Conservation (phyloP, 2,888 invertebrate species). For the Drosophila anomalipes region DNA sequence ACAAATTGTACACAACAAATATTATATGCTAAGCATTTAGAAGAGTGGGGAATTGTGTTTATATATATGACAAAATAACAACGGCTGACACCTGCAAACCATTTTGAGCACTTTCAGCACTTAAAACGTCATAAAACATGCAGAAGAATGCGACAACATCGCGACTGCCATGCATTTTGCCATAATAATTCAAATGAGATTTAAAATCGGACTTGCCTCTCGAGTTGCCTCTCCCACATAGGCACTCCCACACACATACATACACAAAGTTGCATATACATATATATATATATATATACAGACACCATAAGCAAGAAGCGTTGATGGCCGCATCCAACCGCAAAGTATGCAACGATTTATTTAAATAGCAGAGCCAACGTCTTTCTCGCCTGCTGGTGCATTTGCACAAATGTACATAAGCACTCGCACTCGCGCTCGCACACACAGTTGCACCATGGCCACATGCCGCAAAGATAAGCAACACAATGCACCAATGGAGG, state of each 20-base stretch:
- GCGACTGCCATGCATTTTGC: constrained; percentile 74
- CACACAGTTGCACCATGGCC: constrained; percentile 23
- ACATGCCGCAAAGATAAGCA: constrained; percentile 50
- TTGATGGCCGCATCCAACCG: constrained; percentile 69
- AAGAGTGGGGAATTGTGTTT: background rate
- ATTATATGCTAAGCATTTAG: constrained; percentile 10
- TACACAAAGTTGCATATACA: background rate
- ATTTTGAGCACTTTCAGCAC: constrained; percentile 67
- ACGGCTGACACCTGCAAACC: constrained; percentile 56
- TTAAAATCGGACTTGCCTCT: constrained; percentile 65
- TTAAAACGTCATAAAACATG: constrained; percentile 73
- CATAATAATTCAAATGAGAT: constrained; percentile 84
- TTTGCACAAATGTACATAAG: constrained; percentile 61
- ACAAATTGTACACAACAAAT: constrained; percentile 39
- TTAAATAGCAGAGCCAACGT: constrained; percentile 70
- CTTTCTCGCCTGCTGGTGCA: constrained; percentile 55
- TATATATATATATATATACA: constrained; percentile 3
- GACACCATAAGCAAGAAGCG: constrained; percentile 32
- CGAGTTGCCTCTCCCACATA: constrained; percentile 2
- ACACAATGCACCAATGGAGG: constrained; percentile 68
- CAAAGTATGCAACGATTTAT: constrained; percentile 84
- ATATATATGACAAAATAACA: constrained; percentile 27
- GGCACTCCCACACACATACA: constrained; percentile 2
- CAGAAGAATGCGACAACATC: constrained; percentile 62
- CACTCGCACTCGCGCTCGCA: constrained; percentile 31